These are phyloP conservation scores for Centropyge bicolor DNA, from an alignment of 2,797 vertebrate species.

Conservation along the genomic window DNA sequence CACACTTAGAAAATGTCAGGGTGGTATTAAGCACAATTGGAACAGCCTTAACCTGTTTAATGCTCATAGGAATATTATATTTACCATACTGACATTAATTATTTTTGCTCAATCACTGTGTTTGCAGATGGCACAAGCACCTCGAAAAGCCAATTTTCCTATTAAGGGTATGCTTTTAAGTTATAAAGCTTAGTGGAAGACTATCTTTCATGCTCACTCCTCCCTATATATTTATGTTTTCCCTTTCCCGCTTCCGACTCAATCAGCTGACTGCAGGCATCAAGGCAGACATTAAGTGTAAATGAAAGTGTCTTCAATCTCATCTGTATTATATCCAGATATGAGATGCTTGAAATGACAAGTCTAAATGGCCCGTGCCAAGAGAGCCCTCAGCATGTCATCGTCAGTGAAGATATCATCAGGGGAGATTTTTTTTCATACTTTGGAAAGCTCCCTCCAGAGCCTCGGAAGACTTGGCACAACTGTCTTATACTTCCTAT, in stretches of 20 bases:
- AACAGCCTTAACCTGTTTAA: constrained; percentile 21
- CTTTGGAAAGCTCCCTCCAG: neutral
- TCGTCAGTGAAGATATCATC: neutral
- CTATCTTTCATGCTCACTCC: constrained; percentile 11
- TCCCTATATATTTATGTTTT: constrained; percentile 7
- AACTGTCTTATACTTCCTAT: neutral
- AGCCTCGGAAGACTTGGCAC: neutral
- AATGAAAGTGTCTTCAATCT: neutral
- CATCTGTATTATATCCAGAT: neutral
- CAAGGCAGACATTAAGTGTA: neutral
- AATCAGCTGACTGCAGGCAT: neutral
- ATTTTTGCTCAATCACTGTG: constrained; percentile 19
- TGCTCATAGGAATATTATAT: constrained; percentile 19
- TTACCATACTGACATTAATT: constrained; percentile 9
- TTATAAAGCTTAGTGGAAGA: neutral
- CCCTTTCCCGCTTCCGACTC: constrained; percentile 14
- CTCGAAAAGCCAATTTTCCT: constrained; percentile 3
- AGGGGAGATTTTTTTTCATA: neutral
- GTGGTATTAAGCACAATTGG: constrained; percentile 28
- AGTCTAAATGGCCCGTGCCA: no score
- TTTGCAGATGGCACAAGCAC: neutral
- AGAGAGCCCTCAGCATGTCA: neutral
- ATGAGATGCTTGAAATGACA: neutral
- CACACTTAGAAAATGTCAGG: constrained; percentile 42
- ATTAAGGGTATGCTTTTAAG: neutral